Evolutionary conservation across 2,113 vertebrate species (phyloP), one percentile per base, ranked within the genome.

Genomic region (Oreochromis spilurus): DNA sequence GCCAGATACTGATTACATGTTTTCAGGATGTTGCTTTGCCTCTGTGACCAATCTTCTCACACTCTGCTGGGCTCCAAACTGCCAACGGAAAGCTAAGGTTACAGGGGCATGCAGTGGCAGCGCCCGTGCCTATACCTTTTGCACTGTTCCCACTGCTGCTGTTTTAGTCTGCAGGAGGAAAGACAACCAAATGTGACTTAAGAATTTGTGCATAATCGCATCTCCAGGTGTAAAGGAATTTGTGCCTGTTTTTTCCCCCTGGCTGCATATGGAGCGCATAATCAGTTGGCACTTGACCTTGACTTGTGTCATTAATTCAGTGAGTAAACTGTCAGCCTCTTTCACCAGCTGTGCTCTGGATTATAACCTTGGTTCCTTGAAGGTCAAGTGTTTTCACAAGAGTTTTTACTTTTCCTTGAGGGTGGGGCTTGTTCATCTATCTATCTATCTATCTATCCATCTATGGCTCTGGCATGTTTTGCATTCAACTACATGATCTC

Each of bases 301-400:
- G 95, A 93, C 91, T 95, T 88, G 84, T 94, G 85, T 93, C 92
- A 94, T 95, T 96, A 95, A 95, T 95, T 96, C 94, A 93, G 91
- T 31, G 84, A 91, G 93, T 91, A 92, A 94, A 94, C 88, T 93
- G 92, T 94, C 93, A 90, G 91, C 86, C 53, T 91, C 82, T 88
- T 94, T 90, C 90, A 85, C 93, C 94, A 96, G 94, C 92, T 96
- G 94, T 91, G 93, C 89, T 84, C 80, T 38, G 90, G 89, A 93
- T 78, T 88, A 81, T 77, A 91, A 94, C 93, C 91, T 93, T 90
- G 89, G 91, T 40, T 90, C 29, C 54, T 81, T 83, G 85, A 95
- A 95, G 94, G 95, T 95, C 93, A 91, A 87, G 77, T 78, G 58
- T 84, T 89, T 65, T 86, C 83, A 72, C 38, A 50, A 85, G 82